phyloP scores from a whole-genome alignment of 2,888 invertebrate species.

The Gari tellinella region DNA sequence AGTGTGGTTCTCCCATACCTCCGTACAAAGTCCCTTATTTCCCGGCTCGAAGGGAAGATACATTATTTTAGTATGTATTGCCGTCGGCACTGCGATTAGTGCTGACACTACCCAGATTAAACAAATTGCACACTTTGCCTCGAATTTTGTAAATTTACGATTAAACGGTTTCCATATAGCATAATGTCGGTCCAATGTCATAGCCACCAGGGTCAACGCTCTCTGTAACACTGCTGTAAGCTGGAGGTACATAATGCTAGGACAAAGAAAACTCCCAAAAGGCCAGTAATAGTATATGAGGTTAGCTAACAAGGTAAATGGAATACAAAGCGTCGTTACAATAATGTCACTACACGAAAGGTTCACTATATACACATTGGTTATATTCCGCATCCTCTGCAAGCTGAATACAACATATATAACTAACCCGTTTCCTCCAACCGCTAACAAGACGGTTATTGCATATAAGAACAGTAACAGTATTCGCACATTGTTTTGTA shows the following conservation, averaged over 20 bases:
- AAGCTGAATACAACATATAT: constrained; percentile 90
- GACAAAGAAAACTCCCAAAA: constrained; percentile 93
- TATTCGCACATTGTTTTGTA: constrained; percentile 41
- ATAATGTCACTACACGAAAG: constrained; percentile 84
- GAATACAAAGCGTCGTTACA: constrained; percentile 84
- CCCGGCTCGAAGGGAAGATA: constrained; percentile 46
- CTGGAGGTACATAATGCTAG: constrained; percentile 92
- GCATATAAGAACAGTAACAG: constrained; percentile 84
- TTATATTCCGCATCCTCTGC: constrained; percentile 92
- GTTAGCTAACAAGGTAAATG: constrained; percentile 89
- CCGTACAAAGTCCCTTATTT: constrained; percentile 66
- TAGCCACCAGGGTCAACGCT: constrained; percentile 95
- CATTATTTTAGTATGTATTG: constrained; percentile 88
- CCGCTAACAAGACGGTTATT: constrained; percentile 84
- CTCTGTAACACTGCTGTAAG: constrained; percentile 87
- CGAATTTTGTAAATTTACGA: constrained; percentile 91
- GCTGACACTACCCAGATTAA: constrained; percentile 91
- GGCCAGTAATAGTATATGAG: constrained; percentile 91
- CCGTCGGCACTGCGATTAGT: constrained; percentile 92
- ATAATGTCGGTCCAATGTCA: constrained; percentile 95
- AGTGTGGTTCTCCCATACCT: constrained; percentile 63
- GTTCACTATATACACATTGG: constrained; percentile 88
- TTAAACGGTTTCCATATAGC: constrained; percentile 95
- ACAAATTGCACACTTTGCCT: constrained; percentile 89
- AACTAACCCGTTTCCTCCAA: constrained; percentile 87